Base-by-base conservation (phyloP, 1,140 invertebrate species). In the Solen grandis region DNA sequence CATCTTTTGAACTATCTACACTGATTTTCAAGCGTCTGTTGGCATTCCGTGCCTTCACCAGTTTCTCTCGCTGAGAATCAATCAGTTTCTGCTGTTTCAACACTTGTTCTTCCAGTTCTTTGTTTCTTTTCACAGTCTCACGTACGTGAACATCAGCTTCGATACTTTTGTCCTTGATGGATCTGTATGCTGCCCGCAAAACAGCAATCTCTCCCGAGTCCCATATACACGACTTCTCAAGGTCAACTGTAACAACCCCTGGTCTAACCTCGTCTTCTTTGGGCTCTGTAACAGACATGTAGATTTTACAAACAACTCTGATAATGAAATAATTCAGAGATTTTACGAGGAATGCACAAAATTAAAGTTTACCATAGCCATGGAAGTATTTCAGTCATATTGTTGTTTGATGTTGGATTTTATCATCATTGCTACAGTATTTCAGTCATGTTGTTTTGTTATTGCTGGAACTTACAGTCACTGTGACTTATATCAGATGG, bases 211-310 rank as follows among this genome's bases (percentile, higher is more conserved):
- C 77, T 46, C 41, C 35, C 0, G 66, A 41, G 57, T 80, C 69
- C 77, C 77, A 80, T 25, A 80, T 80, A 65, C 77, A 80, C 5
- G 77, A 79, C 14, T 69, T 19, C 16, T 69, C 59, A 8, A 62
- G 22, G 46, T 68, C 66, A 22, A 69, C 54, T 36, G 57, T 52
- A 2, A 70, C 52, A 25, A 55, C 14, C 35, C 68, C 68, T 36
- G 65, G 38, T 31, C 38, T 16, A 13, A 50, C 2, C 2, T 52
- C 29, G 31, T 14, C 41, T 31, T 69, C 41, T 29, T 5, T 8
- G n/a, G 8, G 2, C 29, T n/a, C 65, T 69, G 46, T 52, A 50
- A 50, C 10, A n/a, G n/a, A n/a, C n/a, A n/a, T n/a, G n/a, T n/a
- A n/a, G n/a, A n/a, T n/a, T n/a, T n/a, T n/a, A n/a, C n/a, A n/a